A percentile compares a stretch with the other conserved stretches of the same genome.
Evolutionary conservation across 2,888 invertebrate genomes (phyloP).

Genomic region (Aspidiotus destructor): DNA sequence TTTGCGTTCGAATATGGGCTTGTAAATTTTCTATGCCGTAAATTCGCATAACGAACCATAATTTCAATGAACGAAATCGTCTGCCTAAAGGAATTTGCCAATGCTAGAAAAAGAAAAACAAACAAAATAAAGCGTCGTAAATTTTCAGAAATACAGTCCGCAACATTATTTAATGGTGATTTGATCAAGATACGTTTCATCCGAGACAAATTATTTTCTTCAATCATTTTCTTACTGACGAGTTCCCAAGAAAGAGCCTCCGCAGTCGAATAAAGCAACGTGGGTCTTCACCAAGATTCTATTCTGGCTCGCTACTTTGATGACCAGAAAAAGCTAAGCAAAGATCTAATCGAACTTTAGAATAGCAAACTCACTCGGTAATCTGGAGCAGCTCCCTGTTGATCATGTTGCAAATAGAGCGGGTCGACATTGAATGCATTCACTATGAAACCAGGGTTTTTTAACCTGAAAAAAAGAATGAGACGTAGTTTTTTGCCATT

Average conservation of each 20-base stretch:
- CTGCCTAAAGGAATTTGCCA: conserved; percentile 95
- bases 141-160: background rate
- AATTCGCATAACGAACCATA: conserved; percentile 89
- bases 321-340: too few relatives aligned
- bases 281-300: too few relatives aligned
- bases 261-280: too few relatives aligned
- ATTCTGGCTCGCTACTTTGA: too few relatives aligned
- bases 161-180: background rate
- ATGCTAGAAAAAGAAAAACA: conserved; percentile 48
- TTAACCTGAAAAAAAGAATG: conserved; percentile 46
- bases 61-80: conserved; percentile 80
- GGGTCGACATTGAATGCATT: conserved; percentile 97
- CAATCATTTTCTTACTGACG: too few relatives aligned
- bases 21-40: conserved; percentile 84
- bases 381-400: conserved; percentile 81
- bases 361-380: conserved; percentile 54
- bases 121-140: background rate
- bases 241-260: too few relatives aligned
- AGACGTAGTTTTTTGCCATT: too few relatives aligned
- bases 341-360: background rate
- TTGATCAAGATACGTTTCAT: too few relatives aligned
- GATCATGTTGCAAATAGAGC: conserved; percentile 87
- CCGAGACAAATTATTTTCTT: too few relatives aligned
- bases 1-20: conserved; percentile 73
- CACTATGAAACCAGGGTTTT: conserved; percentile 77